These are phyloP conservation scores for Andrena minutula DNA, from an alignment of 2,888 invertebrate genomes.

Conservation along the genomic window DNA sequence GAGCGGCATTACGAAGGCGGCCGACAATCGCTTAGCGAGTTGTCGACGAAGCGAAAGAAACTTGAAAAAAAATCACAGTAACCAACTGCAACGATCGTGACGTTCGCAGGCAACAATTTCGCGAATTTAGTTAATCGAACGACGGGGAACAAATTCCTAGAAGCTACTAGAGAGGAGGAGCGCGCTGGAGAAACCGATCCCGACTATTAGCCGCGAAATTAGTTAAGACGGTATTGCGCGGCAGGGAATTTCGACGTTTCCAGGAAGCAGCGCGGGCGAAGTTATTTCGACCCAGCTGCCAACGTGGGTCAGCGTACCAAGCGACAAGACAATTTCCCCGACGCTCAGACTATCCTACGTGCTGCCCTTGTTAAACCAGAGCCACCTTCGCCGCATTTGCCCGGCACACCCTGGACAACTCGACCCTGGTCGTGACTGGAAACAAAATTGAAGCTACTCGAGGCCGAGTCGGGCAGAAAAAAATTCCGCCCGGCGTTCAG, in stretches of 20 bases:
- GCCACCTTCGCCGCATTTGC: background rate
- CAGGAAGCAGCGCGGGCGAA: conserved; percentile 58
- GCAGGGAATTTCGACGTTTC: conserved; percentile 59
- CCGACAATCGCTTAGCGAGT: background rate
- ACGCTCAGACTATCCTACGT: conserved; percentile 51
- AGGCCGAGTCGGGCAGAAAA: background rate
- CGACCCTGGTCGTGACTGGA: background rate
- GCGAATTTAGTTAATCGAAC: background rate
- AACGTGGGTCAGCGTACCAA: conserved; percentile 75
- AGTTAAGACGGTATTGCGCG: conserved; percentile 1
- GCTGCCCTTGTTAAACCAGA: conserved; percentile 30
- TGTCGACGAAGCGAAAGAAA: background rate
- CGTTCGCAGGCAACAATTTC: background rate
- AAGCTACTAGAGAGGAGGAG: background rate
- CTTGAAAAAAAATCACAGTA: background rate
- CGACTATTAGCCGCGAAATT: background rate
- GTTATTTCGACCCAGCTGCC: conserved; percentile 76
- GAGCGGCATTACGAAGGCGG: background rate
- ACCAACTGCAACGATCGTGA: background rate
- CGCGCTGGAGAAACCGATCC: too few species aligned
- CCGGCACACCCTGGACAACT: background rate
- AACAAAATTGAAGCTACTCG: conserved; percentile 12
- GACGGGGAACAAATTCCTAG: background rate
- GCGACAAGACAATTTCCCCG: conserved; percentile 73
- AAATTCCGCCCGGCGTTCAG: background rate